Evolutionary conservation across 2,888 invertebrate species (phyloP), one percentile per base, ranked within the genome.

Genomic region (Thumatha senex): DNA sequence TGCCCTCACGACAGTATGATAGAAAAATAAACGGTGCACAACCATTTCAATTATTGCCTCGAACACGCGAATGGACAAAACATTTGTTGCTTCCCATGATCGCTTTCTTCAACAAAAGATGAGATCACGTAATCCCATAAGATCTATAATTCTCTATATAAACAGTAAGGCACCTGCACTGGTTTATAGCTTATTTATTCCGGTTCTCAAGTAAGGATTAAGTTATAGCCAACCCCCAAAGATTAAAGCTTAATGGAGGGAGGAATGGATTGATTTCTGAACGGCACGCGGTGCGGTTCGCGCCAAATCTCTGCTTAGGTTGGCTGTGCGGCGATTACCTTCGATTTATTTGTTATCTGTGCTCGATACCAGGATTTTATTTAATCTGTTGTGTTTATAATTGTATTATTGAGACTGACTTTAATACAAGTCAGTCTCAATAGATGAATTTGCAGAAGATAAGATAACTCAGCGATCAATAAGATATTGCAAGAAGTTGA

Each of bases 111-210:
- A 57, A 63, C 68, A 67, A 70, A 68, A 70, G 67, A 67, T 63
- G 56, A 57, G 47, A 58, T 56, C 51, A 46, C 48, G 44, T 63
- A 79, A 79, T 77, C 74, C 71, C 62, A 56, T 72, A 74, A 81
- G 74, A 81, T 72, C 74, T 76, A 71, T 74, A 76, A 78, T 72
- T 73, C 76, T 72, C 75, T 69, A 77, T 80, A 78, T 78, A 77
- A 84, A 81, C 80, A 75, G 80, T 67, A 69, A 72, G 73, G 79
- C 87, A 89, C 89, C 89, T 88, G 89, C 82, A 84, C 80, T 83
- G 84, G 84, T 88, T 89, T 89, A 89, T 89, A 82, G 84, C 85
- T 89, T 89, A 89, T 90, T 89, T 90, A 90, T 88, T 82, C 84
- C 79, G 80, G 78, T 82, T 81, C 88, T 88, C 83, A 86, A 87